Conservation (phyloP, 2,113 vertebrate species). For the Halcyon senegalensis region DNA sequence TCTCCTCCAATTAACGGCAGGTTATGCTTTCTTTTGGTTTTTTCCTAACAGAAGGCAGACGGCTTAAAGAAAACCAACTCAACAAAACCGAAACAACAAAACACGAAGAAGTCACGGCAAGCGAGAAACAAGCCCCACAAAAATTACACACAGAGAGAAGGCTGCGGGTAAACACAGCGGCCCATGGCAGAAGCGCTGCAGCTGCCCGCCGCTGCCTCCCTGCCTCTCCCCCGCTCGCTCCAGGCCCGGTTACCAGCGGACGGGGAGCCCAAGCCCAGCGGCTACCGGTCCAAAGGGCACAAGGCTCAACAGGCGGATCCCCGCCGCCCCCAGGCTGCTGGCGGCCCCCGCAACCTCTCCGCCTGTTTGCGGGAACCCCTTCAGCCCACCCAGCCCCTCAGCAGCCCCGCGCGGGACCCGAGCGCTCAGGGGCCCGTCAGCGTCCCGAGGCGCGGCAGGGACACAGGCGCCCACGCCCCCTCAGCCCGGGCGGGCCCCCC, state of each 20-base stretch:
- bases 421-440: not conserved
- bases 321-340: not conserved
- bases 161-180: not conserved
- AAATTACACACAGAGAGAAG: not conserved
- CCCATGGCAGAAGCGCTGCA: not conserved
- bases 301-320: not conserved
- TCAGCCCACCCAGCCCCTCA: not conserved
- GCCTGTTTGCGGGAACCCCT: not conserved
- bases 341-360: not conserved
- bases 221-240: not conserved
- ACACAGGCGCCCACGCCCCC: not conserved
- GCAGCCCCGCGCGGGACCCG: too few relatives aligned
- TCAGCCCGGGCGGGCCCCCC: not conserved
- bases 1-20: not conserved
- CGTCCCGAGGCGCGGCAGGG: too few relatives aligned
- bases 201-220: not conserved
- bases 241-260: not conserved
- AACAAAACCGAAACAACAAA: too few relatives aligned
- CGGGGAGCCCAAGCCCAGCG: not conserved
- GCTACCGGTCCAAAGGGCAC: not conserved
- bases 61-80: not conserved
- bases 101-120: not conserved
- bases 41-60: too few relatives aligned
- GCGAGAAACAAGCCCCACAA: not conserved
- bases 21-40: too few relatives aligned